Evolutionary conservation across 2,113 vertebrate species (phyloP).

Genomic region (Choloepus hoffmanni): DNA sequence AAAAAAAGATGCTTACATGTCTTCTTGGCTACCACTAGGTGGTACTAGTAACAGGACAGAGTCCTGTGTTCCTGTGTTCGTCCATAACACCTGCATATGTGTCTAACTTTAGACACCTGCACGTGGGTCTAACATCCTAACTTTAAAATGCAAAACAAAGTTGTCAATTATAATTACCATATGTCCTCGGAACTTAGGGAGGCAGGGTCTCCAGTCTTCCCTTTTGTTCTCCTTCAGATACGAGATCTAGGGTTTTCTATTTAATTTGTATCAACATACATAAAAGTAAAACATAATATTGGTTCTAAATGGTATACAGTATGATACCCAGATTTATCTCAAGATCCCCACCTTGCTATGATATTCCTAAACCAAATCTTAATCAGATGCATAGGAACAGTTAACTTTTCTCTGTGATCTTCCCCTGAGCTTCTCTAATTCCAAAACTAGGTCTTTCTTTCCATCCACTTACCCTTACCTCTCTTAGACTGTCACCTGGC

Average conservation of each 20-base stretch:
- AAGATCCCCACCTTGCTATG: not conserved
- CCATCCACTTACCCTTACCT: not conserved
- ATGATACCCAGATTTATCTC: not conserved
- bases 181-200: not conserved
- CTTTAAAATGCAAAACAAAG: not conserved
- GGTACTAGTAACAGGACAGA: slow-evolving; percentile 75
- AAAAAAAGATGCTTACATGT: slow-evolving; percentile 22
- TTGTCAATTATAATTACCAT: not conserved
- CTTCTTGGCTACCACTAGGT: slow-evolving; percentile 73
- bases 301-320: not conserved
- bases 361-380: slow-evolving; percentile 32
- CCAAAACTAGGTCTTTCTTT: slow-evolving; percentile 11
- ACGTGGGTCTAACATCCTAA: not conserved
- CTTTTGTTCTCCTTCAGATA: not conserved
- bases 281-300: not conserved
- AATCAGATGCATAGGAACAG: not conserved
- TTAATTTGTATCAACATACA: slow-evolving; percentile 30
- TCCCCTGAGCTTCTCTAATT: not conserved
- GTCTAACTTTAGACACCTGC: not conserved
- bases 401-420: not conserved
- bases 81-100: not conserved
- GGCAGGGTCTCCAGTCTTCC: not conserved
- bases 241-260: not conserved
- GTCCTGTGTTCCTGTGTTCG: not conserved
- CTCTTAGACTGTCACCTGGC: not conserved